phyloP scores from a whole-genome alignment of 2,888 invertebrate species.

The Agonopterix alstromeriana region DNA sequence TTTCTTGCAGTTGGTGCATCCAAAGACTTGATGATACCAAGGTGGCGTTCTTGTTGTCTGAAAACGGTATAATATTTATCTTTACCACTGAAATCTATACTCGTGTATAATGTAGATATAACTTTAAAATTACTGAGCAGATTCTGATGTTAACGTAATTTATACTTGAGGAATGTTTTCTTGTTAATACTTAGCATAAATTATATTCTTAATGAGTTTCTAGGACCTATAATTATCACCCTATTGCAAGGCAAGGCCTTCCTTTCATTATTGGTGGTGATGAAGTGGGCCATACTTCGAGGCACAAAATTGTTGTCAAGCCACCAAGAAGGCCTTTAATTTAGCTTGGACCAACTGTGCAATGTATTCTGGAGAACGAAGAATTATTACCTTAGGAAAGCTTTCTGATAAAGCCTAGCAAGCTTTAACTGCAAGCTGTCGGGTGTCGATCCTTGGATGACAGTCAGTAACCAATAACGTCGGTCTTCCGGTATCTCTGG shows the following conservation, averaged over 20 bases:
- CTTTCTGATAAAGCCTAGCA: conserved; percentile 86
- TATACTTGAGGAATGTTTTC: background rate
- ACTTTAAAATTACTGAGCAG: too few species aligned
- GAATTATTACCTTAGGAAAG: conserved; percentile 82
- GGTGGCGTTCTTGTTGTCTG: conserved; percentile 88
- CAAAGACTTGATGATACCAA: conserved; percentile 80
- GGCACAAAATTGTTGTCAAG: too few species aligned
- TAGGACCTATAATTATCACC: too few species aligned
- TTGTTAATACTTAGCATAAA: background rate
- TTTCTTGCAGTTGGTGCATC: conserved; percentile 61
- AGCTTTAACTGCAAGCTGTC: conserved; percentile 84
- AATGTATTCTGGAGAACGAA: background rate
- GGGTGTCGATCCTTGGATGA: conserved; percentile 78
- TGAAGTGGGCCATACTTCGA: too few species aligned
- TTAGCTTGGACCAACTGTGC: background rate
- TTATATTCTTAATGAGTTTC: background rate
- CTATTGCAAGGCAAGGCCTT: too few species aligned
- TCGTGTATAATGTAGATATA: too few species aligned
- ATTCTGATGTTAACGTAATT: background rate
- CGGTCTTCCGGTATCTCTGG: conserved; percentile 78
- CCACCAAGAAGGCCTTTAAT: too few species aligned
- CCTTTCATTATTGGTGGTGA: too few species aligned
- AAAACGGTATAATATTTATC: conserved; percentile 14
- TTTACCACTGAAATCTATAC: too few species aligned
- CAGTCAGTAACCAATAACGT: conserved; percentile 89